A percentile compares a stretch with the other conserved stretches of the same genome.
phyloP scores from a whole-genome alignment of 2,113 vertebrate genomes.

The Gallinago jamesoni region DNA sequence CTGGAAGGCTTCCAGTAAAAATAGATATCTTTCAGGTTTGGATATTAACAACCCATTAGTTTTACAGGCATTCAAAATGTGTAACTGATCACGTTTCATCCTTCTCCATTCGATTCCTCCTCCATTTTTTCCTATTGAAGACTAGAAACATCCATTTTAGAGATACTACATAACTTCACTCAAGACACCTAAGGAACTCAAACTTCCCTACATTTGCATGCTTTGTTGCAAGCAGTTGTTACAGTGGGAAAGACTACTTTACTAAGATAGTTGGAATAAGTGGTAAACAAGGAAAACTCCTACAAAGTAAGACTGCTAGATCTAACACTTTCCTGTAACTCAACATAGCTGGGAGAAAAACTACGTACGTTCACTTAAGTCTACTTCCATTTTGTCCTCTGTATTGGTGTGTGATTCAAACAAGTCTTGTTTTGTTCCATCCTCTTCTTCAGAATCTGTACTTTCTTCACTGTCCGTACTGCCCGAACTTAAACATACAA shows the following conservation, averaged over 20 bases:
- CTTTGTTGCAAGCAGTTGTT: not conserved
- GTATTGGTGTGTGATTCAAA: constrained; percentile 82
- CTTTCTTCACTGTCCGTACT: constrained; percentile 99
- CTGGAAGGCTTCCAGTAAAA: constrained; percentile 8
- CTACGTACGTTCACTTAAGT: constrained; percentile 81
- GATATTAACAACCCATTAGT: not conserved
- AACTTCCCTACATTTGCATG: not conserved
- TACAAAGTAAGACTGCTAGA: not conserved
- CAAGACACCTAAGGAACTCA: not conserved
- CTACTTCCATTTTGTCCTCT: constrained; percentile 97
- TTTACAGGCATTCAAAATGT: not conserved
- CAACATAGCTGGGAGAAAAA: not conserved
- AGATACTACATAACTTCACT: not conserved
- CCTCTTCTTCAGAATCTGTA: constrained; percentile 98
- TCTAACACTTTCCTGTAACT: not conserved
- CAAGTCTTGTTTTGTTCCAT: constrained; percentile 86
- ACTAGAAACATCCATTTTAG: not conserved
- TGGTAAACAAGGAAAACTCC: not conserved
- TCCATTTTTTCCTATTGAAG: not conserved
- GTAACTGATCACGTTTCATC: not conserved
- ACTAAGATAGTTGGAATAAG: not conserved
- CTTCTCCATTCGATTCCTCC: not conserved
- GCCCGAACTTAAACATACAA: constrained; percentile 83
- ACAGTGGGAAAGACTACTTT: not conserved
- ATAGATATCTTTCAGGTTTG: not conserved